Percentiles rank a stretch among this genome's conserved stretches.
phyloP scores from a whole-genome alignment of 64 coral and sea anemone genomes.

The Cladopsammia gracilis region DNA sequence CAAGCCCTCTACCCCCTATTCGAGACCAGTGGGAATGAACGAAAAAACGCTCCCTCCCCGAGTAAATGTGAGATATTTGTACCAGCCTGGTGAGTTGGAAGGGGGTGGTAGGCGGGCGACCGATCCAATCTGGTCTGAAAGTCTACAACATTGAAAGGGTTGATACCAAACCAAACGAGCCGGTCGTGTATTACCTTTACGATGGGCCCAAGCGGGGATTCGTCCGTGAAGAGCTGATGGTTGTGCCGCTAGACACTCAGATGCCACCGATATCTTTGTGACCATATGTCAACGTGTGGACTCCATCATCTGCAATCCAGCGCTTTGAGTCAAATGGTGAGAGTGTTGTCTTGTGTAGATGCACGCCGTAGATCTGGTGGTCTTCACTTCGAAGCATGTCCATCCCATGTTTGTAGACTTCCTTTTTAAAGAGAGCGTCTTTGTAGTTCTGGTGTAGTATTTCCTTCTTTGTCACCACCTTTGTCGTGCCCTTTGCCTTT shows the following conservation, averaged over 20 bases:
- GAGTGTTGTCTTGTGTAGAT: not conserved
- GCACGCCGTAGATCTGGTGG: not conserved
- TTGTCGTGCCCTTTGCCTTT: not conserved
- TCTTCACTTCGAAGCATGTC: not conserved
- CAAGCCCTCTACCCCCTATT: slow-evolving; percentile 1
- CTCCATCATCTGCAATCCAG: slow-evolving; percentile 13
- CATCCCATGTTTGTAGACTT: too few relatives aligned
- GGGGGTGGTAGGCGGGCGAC: slow-evolving; percentile 3
- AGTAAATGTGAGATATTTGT: not conserved
- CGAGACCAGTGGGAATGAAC: slow-evolving; percentile 29
- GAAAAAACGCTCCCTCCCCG: not conserved
- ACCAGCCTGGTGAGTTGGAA: not conserved
- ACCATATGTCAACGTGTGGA: not conserved
- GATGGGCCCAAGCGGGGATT: slow-evolving; percentile 4
- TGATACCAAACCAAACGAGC: not conserved
- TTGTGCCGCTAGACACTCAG: slow-evolving; percentile 2
- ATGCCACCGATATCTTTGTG: not conserved
- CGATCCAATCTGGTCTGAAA: slow-evolving; percentile 25
- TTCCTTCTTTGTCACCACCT: not conserved
- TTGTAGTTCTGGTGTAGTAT: too few relatives aligned
- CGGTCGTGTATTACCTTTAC: not conserved
- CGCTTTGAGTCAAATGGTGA: slow-evolving; percentile 1
- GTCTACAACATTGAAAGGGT: not conserved
- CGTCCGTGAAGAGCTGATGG: not conserved
- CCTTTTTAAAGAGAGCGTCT: too few relatives aligned